A percentile compares a stretch with the other conserved stretches of the same genome.
Evolutionary conservation across 2,797 vertebrate species (phyloP).

Genomic region (Hyperoplus immaculatus): DNA sequence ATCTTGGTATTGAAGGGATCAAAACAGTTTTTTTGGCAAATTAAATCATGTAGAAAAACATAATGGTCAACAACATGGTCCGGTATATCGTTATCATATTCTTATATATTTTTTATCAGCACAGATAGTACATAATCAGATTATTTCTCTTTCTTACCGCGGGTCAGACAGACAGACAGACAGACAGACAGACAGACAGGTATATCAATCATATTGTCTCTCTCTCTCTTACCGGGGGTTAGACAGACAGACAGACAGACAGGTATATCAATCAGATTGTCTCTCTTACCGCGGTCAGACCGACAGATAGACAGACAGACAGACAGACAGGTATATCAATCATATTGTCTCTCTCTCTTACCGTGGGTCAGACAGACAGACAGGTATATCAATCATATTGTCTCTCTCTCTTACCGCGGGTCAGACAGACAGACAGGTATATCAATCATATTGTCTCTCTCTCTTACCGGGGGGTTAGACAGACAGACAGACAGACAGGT

Average conservation of each 20-base stretch:
- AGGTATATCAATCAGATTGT: background rate
- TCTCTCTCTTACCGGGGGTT: no score
- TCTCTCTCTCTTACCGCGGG: no score
- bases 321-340: background rate
- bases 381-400: no score
- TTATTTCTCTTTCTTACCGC: no score
- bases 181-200: background rate
- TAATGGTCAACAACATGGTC: no score
- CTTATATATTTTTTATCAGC: slow-evolving; percentile 61
- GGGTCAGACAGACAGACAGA: background rate
- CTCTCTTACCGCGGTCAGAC: slow-evolving; percentile 89
- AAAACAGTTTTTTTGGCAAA: no score
- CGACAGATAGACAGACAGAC: background rate
- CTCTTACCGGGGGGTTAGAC: background rate
- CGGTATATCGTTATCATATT: no score
- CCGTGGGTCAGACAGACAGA: background rate
- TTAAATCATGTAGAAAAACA: no score
- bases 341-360: no score
- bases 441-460: no score
- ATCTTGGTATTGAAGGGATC: no score
- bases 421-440: background rate
- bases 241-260: background rate
- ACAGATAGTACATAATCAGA: slow-evolving; percentile 88
- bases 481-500: background rate
- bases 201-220: no score